phyloP scores from a whole-genome alignment of 2,797 vertebrate species.

The Oreonectes daqikongensis region DNA sequence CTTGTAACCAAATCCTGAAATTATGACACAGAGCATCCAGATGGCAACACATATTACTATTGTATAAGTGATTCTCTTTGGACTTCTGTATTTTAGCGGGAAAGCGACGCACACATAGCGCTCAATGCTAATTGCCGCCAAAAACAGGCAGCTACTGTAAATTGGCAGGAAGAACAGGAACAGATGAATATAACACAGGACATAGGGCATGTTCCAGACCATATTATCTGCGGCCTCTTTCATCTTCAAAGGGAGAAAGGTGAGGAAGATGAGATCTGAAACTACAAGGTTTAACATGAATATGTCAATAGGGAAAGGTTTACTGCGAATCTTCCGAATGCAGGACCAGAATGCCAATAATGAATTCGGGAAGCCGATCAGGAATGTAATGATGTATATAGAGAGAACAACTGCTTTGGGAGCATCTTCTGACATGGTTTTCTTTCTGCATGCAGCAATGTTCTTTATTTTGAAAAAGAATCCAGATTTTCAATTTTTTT shows the following conservation, averaged over 20 bases:
- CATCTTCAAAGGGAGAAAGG: constrained; percentile 69
- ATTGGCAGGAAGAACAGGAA: constrained; percentile 73
- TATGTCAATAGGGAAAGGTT: constrained; percentile 66
- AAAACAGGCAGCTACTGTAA: constrained; percentile 71
- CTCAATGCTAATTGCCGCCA: constrained; percentile 69
- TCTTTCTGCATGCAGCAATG: background rate
- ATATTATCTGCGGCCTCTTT: constrained; percentile 57
- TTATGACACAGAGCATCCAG: constrained; percentile 55
- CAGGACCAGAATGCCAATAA: constrained; percentile 68
- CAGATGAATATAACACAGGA: constrained; percentile 64
- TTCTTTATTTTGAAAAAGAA: background rate
- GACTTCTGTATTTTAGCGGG: constrained; percentile 67
- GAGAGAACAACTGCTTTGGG: constrained; percentile 57
- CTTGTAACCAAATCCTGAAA: background rate
- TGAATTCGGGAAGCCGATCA: constrained; percentile 73
- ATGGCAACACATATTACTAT: constrained; percentile 58
- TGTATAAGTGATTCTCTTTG: constrained; percentile 54
- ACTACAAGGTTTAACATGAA: constrained; percentile 71
- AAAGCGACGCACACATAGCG: constrained; percentile 72
- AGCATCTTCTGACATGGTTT: constrained; percentile 2
- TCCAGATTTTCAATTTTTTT: background rate
- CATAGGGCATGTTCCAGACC: constrained; percentile 64
- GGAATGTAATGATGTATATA: constrained; percentile 68
- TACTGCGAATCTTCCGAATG: constrained; percentile 64
- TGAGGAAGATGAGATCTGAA: constrained; percentile 71